phyloP scores from a whole-genome alignment of 2,113 vertebrate genomes.

The Hyperopisus bebe region DNA sequence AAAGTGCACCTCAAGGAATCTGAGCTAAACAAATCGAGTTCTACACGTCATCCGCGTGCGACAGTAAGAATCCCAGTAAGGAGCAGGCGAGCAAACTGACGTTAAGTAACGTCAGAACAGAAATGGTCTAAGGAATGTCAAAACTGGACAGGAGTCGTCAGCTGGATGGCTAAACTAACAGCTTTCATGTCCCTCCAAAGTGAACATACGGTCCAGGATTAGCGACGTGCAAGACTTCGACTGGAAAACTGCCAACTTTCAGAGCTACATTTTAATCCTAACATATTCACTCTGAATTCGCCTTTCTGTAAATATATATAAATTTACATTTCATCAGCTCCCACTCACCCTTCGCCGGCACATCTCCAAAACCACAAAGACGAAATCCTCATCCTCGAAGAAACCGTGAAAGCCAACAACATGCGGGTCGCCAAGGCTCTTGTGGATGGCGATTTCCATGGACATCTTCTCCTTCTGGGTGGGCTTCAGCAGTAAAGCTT shows the following conservation, averaged over 20 bases:
- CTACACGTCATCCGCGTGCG: neutral
- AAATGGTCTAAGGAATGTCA: neutral
- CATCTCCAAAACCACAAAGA: slow-evolving; percentile 92
- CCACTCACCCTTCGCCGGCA: slow-evolving; percentile 82
- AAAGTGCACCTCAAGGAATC: neutral
- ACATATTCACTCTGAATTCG: neutral
- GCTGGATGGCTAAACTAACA: neutral
- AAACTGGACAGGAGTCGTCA: neutral
- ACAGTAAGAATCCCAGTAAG: neutral
- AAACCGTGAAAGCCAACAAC: slow-evolving; percentile 91
- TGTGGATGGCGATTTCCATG: slow-evolving; percentile 91
- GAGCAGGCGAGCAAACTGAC: neutral
- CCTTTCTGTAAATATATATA: neutral
- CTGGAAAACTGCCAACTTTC: neutral
- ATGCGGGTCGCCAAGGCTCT: slow-evolving; percentile 76
- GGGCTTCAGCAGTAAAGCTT: slow-evolving; percentile 84
- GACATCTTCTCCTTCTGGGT: slow-evolving; percentile 97
- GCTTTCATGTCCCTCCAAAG: neutral
- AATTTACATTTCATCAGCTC: neutral
- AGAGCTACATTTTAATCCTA: neutral
- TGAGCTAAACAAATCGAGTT: neutral
- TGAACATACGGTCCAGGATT: neutral
- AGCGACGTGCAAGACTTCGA: neutral
- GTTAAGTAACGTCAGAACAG: neutral
- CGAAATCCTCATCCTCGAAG: slow-evolving; percentile 87